A percentile compares a stretch with the other conserved stretches of the same genome.
Evolutionary conservation across 2,888 invertebrate species (phyloP).

Genomic region (Tachina lurida): DNA sequence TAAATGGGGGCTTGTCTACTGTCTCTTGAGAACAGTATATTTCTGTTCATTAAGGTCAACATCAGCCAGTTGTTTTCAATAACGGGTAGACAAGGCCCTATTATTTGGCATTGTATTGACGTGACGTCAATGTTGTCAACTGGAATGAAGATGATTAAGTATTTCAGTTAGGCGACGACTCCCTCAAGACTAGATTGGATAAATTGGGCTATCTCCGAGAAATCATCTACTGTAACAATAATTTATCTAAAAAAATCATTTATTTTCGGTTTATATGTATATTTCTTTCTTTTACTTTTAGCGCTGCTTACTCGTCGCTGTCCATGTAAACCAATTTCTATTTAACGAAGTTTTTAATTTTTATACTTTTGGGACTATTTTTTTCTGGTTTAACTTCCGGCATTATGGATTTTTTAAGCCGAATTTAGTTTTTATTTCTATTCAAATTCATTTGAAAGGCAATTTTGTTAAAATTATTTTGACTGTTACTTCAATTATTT

Average conservation of each 20-base stretch:
- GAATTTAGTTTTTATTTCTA: constrained; percentile 1
- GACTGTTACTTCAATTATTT: constrained; percentile 17
- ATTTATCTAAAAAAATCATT: constrained; percentile 5
- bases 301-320: not conserved
- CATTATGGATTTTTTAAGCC: constrained; percentile 38
- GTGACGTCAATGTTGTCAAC: no score
- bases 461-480: constrained; percentile 30
- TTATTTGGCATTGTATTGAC: no score
- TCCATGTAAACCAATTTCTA: not conserved
- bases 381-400: constrained; percentile 62
- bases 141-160: no score
- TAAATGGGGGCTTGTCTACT: no score
- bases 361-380: constrained; percentile 21
- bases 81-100: no score
- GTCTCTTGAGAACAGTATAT: no score
- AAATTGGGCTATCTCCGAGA: no score
- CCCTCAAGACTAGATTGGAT: no score
- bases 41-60: no score
- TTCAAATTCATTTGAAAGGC: constrained; percentile 10
- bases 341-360: constrained; percentile 46
- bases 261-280: constrained; percentile 2
- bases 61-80: no score
- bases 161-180: no score
- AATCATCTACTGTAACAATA: not conserved
- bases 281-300: constrained; percentile 24